phyloP scores from a whole-genome alignment of 2,888 invertebrate species.

The Eumacrocentrus americanus region DNA sequence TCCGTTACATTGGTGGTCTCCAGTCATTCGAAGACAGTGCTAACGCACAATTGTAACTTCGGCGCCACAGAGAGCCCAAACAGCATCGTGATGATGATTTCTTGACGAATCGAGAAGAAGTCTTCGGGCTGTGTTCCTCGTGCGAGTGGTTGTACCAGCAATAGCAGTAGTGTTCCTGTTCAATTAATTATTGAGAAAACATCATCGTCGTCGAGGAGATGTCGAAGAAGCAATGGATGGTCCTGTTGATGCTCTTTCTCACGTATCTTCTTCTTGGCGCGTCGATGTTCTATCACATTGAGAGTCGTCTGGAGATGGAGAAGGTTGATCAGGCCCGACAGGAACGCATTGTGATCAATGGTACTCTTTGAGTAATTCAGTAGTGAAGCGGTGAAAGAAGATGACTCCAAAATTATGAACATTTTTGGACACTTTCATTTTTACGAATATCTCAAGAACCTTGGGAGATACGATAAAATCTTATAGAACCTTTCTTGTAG shows the following conservation, averaged over 20 bases:
- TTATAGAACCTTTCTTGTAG: too few species aligned
- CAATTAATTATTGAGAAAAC: neutral
- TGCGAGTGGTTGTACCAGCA: slow-evolving; percentile 17
- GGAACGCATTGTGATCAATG: slow-evolving; percentile 73
- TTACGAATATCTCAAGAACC: too few species aligned
- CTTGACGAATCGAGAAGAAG: slow-evolving; percentile 13
- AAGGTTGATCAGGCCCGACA: slow-evolving; percentile 67
- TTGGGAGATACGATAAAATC: too few species aligned
- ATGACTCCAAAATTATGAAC: too few species aligned
- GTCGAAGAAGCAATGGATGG: slow-evolving; percentile 82
- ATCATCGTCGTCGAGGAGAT: slow-evolving; percentile 59
- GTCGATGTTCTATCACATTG: slow-evolving; percentile 83
- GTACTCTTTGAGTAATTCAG: slow-evolving; percentile 66
- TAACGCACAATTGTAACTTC: slow-evolving; percentile 6
- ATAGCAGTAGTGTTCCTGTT: neutral
- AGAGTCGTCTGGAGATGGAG: slow-evolving; percentile 73
- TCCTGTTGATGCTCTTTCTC: slow-evolving; percentile 76
- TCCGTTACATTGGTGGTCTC: slow-evolving; percentile 17
- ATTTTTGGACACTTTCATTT: too few species aligned
- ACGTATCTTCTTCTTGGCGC: slow-evolving; percentile 82
- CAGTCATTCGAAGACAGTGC: slow-evolving; percentile 20
- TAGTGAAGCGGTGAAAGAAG: too few species aligned
- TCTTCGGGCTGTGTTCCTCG: too few species aligned
- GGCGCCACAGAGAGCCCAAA: neutral
- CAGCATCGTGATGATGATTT: slow-evolving; percentile 19